Conservation (phyloP, 2,797 vertebrate species). For the Pangasius larnaudii region DNA sequence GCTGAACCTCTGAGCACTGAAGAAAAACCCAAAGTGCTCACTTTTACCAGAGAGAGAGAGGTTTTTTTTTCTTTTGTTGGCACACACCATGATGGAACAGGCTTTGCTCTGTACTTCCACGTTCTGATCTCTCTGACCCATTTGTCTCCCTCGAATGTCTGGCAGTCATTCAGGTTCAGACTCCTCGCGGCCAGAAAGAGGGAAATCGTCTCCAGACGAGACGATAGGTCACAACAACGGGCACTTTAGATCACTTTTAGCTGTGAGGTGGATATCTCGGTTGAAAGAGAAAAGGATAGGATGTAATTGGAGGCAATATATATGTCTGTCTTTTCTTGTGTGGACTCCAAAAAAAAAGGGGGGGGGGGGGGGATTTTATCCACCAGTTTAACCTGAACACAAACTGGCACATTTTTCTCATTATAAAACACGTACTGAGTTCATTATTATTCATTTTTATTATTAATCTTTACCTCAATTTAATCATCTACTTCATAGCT, state of each 20-base stretch:
- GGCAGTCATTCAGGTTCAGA: conserved; percentile 39
- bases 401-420: not conserved
- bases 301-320: conserved; percentile 31
- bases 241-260: conserved; percentile 58
- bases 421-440: too few relatives aligned
- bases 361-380: not conserved
- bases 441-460: not conserved
- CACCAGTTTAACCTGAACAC: not conserved
- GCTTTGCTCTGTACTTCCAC: not conserved
- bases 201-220: conserved; percentile 70
- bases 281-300: conserved; percentile 14
- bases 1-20: conserved; percentile 43
- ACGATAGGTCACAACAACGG: conserved; percentile 74
- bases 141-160: conserved; percentile 35
- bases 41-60: not conserved
- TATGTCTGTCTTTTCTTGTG: conserved; percentile 1
- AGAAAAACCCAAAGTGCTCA: not conserved
- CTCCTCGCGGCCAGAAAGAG: conserved; percentile 36
- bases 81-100: conserved; percentile 25
- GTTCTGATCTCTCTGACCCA: conserved; percentile 22
- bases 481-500: too few relatives aligned
- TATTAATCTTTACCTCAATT: too few relatives aligned
- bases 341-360: not conserved
- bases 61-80: conserved; percentile 13
- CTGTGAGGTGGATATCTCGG: not conserved